phyloP scores from a whole-genome alignment of 2,797 vertebrate species.

The Myoxocephalus aenaeus region DNA sequence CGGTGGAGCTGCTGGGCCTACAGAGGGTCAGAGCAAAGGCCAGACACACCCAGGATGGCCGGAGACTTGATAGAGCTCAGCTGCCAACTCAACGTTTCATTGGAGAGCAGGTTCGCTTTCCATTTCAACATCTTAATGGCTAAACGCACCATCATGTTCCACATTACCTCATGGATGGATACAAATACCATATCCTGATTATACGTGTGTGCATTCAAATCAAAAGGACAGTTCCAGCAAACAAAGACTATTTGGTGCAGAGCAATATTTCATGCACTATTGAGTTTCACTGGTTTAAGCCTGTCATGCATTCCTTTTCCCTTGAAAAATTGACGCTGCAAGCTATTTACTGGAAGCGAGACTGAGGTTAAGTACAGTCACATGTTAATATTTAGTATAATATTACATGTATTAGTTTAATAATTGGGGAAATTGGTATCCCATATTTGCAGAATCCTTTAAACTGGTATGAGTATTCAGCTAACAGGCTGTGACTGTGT shows the following conservation, averaged over 20 bases:
- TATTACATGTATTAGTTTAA: constrained; percentile 42
- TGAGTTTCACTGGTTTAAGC: constrained; percentile 64
- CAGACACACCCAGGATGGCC: constrained; percentile 37
- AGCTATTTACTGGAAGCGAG: constrained; percentile 49
- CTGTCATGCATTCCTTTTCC: constrained; percentile 60
- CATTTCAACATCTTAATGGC: constrained; percentile 4
- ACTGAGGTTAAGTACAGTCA: constrained; percentile 48
- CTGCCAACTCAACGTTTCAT: constrained; percentile 23
- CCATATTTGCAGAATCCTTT: constrained; percentile 29
- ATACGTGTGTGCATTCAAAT: constrained; percentile 35
- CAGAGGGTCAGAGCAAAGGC: background rate
- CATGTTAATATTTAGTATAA: constrained; percentile 37
- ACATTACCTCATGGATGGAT: constrained; percentile 20
- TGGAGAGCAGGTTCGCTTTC: constrained; percentile 1
- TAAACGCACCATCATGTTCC: constrained; percentile 16
- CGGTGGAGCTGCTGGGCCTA: constrained; percentile 8
- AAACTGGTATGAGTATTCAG: background rate
- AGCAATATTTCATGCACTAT: constrained; percentile 55
- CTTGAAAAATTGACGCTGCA: constrained; percentile 43
- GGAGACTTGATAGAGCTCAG: constrained; percentile 22
- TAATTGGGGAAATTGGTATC: constrained; percentile 36
- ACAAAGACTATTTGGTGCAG: constrained; percentile 30
- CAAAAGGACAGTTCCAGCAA: constrained; percentile 38
- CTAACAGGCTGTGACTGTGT: background rate
- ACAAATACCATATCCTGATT: constrained; percentile 14